These are phyloP conservation scores for Gadopsis marmoratus DNA, from an alignment of 2,797 vertebrate genomes.

Conservation along the genomic window DNA sequence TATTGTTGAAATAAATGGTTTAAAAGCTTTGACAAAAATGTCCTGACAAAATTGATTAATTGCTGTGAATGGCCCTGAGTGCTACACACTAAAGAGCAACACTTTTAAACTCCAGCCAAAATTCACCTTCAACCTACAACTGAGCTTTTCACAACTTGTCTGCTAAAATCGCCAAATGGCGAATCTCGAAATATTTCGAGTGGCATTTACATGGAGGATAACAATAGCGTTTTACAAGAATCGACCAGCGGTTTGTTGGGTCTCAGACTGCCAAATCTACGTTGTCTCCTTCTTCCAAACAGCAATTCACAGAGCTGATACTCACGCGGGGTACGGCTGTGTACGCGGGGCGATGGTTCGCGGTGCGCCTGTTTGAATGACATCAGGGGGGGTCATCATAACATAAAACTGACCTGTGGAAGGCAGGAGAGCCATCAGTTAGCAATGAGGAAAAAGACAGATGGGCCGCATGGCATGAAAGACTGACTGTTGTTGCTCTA, in stretches of 20 bases:
- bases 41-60: slow-evolving; percentile 19
- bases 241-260: neutral
- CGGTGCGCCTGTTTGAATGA: slow-evolving; percentile 88
- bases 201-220: slow-evolving; percentile 1
- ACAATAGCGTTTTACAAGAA: neutral
- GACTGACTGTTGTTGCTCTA: neutral
- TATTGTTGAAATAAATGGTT: slow-evolving; percentile 4
- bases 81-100: slow-evolving; percentile 20
- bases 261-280: slow-evolving; percentile 8
- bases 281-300: neutral
- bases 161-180: neutral
- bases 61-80: slow-evolving; percentile 2
- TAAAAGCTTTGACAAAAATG: slow-evolving; percentile 14
- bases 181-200: neutral
- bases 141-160: neutral
- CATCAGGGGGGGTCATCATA: slow-evolving; percentile 94
- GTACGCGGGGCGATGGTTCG: slow-evolving; percentile 90
- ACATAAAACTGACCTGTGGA: slow-evolving; percentile 91
- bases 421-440: slow-evolving; percentile 15
- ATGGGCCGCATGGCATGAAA: neutral
- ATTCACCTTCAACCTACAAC: slow-evolving; percentile 7
- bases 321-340: slow-evolving; percentile 90
- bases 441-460: neutral
- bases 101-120: slow-evolving; percentile 15
- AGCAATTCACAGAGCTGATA: slow-evolving; percentile 49